Base-by-base conservation (phyloP, 2,888 invertebrate species). In the Reticulitermes lucifugus region DNA sequence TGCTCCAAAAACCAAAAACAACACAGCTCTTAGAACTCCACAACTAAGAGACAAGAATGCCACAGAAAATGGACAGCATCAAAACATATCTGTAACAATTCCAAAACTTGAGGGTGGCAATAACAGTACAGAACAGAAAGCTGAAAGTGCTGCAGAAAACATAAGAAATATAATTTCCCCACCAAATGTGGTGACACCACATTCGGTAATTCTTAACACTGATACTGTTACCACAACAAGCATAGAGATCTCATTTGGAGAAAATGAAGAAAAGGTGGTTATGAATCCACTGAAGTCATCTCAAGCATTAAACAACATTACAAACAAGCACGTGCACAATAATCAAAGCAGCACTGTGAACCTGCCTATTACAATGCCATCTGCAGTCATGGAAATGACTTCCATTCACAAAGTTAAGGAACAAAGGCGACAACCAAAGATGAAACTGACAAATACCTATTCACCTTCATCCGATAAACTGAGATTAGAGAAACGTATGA, bases 151-250 rank as follows among this genome's bases (percentile, higher is more conserved):
- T 14, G 25, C 9, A 43, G 65, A 71, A 43, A 22, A 60, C n/a
- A 21, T 71, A 2, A 83, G 7, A 22, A 41, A n/a, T 73, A 70
- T 14, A 65, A 25, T n/a, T 65, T 12, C 65, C n/a, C n/a, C n/a
- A 10, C 25, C 65, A 65, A n/a, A 25, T n/a, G 1, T 25, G 5
- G 25, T n/a, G 25, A 65, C 65, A 65, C 65, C n/a, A 65, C 65
- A 65, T n/a, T 9, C 2, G n/a, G 18, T 70, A 35, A 46, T 81
- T n/a, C 46, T 81, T 12, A 65, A 70, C 29, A 75, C 83, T 73
- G 85, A 85, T 18, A 83, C 83, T 2, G 85, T 85, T 12, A 85
- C 85, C 21, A 79, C 55, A 80, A 85, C 83, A 73, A 85, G 83
- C 25, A 73, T 83, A 5, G 60, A 79, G 9, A 71, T 83, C 12